Conservation (phyloP, 2,888 invertebrate species). For the Mechanitis mazaeus region DNA sequence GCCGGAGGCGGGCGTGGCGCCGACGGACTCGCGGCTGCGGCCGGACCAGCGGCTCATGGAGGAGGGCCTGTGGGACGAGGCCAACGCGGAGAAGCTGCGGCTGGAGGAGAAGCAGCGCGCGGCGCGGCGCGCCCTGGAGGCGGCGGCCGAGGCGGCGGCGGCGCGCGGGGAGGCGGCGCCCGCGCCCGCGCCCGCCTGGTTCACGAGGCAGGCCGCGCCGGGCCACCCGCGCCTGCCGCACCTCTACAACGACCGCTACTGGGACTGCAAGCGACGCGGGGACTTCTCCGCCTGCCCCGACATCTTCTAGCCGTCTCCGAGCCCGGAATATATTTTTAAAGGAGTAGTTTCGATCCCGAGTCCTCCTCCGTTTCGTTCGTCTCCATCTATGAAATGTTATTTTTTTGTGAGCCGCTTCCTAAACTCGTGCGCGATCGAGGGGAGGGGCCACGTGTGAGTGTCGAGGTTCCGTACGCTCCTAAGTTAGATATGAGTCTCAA, state of each 20-base stretch:
- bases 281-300: slow-evolving; percentile 95
- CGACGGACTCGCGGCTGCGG: slow-evolving; percentile 93
- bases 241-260: slow-evolving; percentile 92
- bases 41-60: slow-evolving; percentile 99
- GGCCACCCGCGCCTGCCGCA: slow-evolving; percentile 78
- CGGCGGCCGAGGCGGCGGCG: slow-evolving; percentile 84
- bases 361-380: too few relatives aligned
- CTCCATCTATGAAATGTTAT: too few relatives aligned
- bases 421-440: too few relatives aligned
- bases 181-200: slow-evolving; percentile 89
- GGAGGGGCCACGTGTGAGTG: too few relatives aligned
- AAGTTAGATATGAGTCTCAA: slow-evolving; percentile 11
- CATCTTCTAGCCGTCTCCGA: slow-evolving; percentile 80
- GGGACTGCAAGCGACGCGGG: slow-evolving; percentile 91
- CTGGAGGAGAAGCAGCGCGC: slow-evolving; percentile 97
- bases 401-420: too few relatives aligned
- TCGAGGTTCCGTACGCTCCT: background rate
- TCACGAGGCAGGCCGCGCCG: slow-evolving; percentile 84
- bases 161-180: slow-evolving; percentile 78
- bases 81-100: slow-evolving; percentile 87
- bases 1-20: slow-evolving; percentile 92
- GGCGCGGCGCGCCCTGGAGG: slow-evolving; percentile 85
- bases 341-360: too few relatives aligned
- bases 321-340: too few relatives aligned
- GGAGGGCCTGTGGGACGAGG: slow-evolving; percentile 92